Evolutionary conservation across 2,797 vertebrate genomes (phyloP), one percentile per base, ranked within the genome.

Genomic region (Acrossocheilus wenchowensis): DNA sequence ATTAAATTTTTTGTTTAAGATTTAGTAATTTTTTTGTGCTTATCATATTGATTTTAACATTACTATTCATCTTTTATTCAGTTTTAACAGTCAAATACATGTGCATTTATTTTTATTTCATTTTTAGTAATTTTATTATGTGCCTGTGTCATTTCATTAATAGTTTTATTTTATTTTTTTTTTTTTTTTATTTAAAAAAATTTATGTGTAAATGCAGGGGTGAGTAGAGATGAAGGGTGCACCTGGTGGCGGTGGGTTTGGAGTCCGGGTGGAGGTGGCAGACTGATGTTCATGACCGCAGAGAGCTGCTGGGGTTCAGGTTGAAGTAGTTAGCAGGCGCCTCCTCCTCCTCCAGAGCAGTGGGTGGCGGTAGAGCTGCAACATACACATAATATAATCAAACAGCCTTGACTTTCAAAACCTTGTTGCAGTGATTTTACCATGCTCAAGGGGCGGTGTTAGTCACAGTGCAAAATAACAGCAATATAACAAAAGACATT

Each of bases 291-390:
- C 92, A 99, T 96, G 89, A 98, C 95, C 0, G 97, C 95, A 30
- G 95, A 89, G 97, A 96, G 52, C 96, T 94, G 90, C 95, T 94
- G 0, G 97, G 97, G 90, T 97, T 97, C 79, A 99, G 95, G 92
- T 99, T 99, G 91, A 99, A 99, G 90, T 99, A 99, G 93, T 99
- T 99, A 82, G 97, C 96, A 87, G 97, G 96, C 66, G 97, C 89
- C 83, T 97, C 97, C 88, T 98, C n/a, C n/a, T n/a, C 97, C 91
- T 99, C 98, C 83, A 97, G 94, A 14, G 96, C 94, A 75, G 97
- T 96, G 14, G 97, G 97, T 79, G 97, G 98, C 39, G 97, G 97
- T 17, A 99, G 95, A 90, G 96, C 98, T 99, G 88, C 8, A 89
- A 82, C 34, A 84, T 23, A 82, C 36, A 86, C 23, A 26, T 71